A percentile compares a stretch with the other conserved stretches of the same genome.
Evolutionary conservation across 2,797 vertebrate genomes (phyloP).

Genomic region (Lepilemur ruficaudatus): DNA sequence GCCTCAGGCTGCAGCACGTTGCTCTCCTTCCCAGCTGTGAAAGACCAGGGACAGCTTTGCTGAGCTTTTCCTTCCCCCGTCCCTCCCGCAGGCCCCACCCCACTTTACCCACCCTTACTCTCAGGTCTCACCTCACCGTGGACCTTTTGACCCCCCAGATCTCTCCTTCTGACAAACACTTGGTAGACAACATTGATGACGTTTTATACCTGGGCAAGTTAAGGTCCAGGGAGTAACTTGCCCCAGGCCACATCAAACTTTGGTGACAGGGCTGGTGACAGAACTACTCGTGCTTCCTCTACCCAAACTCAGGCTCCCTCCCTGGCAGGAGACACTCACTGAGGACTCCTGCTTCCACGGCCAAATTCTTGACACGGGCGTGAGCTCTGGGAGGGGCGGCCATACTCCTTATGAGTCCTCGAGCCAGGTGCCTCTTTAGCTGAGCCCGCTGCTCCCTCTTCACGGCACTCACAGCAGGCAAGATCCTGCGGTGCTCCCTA

Average conservation of each 20-base stretch:
- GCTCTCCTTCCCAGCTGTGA: conserved; percentile 42
- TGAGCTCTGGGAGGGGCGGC: neutral
- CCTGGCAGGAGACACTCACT: conserved; percentile 54
- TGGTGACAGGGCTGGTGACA: neutral
- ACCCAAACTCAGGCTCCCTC: neutral
- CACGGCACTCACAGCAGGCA: conserved; percentile 19
- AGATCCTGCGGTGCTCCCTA: conserved; percentile 29
- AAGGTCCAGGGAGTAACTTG: neutral
- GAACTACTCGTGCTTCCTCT: neutral
- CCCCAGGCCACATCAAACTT: neutral
- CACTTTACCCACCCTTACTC: neutral
- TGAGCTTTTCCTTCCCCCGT: neutral
- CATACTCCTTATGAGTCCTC: neutral
- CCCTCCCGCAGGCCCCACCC: neutral
- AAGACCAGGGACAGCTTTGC: neutral
- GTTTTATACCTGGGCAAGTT: neutral
- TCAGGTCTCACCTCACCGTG: neutral
- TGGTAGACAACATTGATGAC: neutral
- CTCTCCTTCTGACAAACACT: neutral
- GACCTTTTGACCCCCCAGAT: neutral
- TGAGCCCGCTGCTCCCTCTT: neutral
- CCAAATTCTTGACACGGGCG: neutral
- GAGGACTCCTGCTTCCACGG: neutral
- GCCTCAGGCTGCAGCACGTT: neutral
- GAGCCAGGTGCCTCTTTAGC: neutral